Base-by-base conservation (phyloP, 2,797 vertebrate species). In the Halcyon leucocephala region DNA sequence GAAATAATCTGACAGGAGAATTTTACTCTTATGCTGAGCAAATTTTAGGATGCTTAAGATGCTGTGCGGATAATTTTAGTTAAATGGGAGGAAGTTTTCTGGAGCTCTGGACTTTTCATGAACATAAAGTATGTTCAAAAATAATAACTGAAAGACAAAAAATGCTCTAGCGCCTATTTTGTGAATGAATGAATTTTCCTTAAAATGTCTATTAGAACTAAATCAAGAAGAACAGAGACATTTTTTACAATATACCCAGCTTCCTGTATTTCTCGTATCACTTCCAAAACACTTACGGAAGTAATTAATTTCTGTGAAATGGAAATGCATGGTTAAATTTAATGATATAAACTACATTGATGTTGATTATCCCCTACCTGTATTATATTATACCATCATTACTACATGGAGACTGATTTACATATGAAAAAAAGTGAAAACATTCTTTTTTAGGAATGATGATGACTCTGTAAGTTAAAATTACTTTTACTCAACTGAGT, bases 1-100 rank as follows among this genome's bases (percentile, higher is more conserved):
- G 88, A 94, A 76, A 77, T 67, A 94, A 92, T 83, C 60, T 89
- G 89, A 90, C 82, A 96, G 87, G 55, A 55, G 48, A 86, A 22
- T 77, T 81, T 92, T 93, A 82, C 22, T 71, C 12, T 80, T 82
- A 57, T 42, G 46, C 29, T 64, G 78, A 33, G 42, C 39, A 83
- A 69, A 69, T 84, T 88, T 82, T 82, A 92, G 31, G 41, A 93
- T 54, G 52, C n/a, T 72, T 64, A 90, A 66, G 18, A 82, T 92
- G 62, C 22, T 5, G 0, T 81, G 33, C n/a, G 69, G 62, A 39
- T 65, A 88, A 76, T 18, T 67, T 14, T 69, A 89, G n/a, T 24
- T 79, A 86, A 93, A 82, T 14, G 20, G 22, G 16, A 83, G 22
- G 8, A 19, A 73, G 20, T 2, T n/a, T 84, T 92, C 77, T 82